Percentiles rank a stretch among this genome's conserved stretches.
phyloP scores from a whole-genome alignment of 2,888 invertebrate species.

The Lithophane ornitopus region DNA sequence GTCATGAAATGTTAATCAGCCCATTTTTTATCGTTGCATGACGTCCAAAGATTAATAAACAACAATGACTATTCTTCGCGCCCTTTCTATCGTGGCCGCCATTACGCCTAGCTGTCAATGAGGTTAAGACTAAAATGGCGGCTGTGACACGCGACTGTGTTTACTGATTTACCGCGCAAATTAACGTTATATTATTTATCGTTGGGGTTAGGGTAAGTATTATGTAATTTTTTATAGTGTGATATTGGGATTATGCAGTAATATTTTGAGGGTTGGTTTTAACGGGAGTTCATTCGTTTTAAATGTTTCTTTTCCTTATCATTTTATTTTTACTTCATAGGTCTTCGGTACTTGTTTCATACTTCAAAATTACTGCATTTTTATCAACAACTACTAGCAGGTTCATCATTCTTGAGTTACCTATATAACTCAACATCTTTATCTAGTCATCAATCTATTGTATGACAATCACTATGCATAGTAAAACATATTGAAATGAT shows the following conservation, averaged over 20 bases:
- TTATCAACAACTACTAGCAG: not conserved
- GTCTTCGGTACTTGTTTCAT: not conserved
- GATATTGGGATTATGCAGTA: conserved; percentile 36
- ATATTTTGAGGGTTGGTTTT: conserved; percentile 42
- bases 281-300: not conserved
- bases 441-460: conserved; percentile 13
- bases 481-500: conserved; percentile 12
- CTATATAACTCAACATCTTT: conserved; percentile 8
- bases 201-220: conserved; percentile 44
- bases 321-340: not conserved
- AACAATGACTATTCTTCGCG: conserved; percentile 72
- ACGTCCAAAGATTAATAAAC: conserved; percentile 65
- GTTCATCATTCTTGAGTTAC: not conserved
- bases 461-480: conserved; percentile 34
- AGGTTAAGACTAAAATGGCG: conserved; percentile 83
- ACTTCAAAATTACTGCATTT: not conserved
- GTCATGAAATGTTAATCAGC: conserved; percentile 61
- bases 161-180: conserved; percentile 76
- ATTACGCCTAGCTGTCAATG: conserved; percentile 74
- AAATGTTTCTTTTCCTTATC: not conserved
- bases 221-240: conserved; percentile 43
- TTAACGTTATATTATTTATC: conserved; percentile 69
- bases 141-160: conserved; percentile 77
- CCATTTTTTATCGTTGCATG: conserved; percentile 61
- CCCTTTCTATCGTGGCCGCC: conserved; percentile 74